Conservation (phyloP, 2,797 vertebrate species). For the Galaxias olidus region DNA sequence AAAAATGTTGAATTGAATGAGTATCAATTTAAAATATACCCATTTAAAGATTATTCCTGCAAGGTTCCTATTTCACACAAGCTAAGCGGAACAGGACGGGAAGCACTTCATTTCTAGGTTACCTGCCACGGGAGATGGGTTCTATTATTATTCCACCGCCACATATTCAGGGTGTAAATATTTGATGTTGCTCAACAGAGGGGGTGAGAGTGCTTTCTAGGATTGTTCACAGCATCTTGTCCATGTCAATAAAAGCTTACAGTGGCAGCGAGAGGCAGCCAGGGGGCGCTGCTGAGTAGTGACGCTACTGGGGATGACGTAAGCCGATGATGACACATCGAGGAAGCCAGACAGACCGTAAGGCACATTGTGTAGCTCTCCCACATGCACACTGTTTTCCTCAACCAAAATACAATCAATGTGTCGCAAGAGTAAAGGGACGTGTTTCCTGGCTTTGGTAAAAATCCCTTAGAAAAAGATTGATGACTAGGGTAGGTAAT, state of each 20-base stretch:
- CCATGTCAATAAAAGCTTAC: constrained; percentile 12
- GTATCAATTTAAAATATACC: no score
- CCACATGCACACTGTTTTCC: background rate
- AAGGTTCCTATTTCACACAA: no score
- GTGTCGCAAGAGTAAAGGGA: no score
- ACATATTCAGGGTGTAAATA: constrained; percentile 3
- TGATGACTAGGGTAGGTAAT: no score
- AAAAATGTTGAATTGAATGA: no score
- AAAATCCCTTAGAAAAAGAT: no score
- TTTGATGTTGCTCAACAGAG: constrained; percentile 53
- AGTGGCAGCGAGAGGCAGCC: constrained; percentile 25
- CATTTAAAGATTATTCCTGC: no score
- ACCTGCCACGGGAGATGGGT: background rate
- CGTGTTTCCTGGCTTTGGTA: no score
- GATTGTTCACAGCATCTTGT: background rate
- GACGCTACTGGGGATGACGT: constrained; percentile 38
- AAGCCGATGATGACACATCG: constrained; percentile 8
- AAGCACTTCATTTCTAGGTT: background rate
- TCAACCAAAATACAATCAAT: no score
- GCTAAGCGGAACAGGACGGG: background rate
- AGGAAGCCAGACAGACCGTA: background rate
- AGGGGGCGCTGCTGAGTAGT: constrained; percentile 48
- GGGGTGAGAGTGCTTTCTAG: constrained; percentile 49
- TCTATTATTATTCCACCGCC: background rate
- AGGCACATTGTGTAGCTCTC: constrained; percentile 4